A percentile compares a stretch with the other conserved stretches of the same genome.
Conservation (phyloP, 1,140 invertebrate genomes). For the Diorhabda carinulata region DNA sequence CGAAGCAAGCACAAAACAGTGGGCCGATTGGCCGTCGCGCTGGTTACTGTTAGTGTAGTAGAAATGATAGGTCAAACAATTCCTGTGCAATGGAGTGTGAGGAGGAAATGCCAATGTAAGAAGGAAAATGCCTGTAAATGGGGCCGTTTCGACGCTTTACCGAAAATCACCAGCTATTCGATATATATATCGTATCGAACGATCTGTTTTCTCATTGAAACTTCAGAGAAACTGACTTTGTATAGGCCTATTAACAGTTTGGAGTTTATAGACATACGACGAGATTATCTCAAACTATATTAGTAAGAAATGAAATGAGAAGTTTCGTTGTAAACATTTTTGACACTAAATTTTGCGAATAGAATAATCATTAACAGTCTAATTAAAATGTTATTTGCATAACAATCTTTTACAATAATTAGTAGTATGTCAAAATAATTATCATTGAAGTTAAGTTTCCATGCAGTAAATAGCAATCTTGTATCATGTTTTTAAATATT, state of each 20-base stretch:
- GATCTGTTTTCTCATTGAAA: constrained; percentile 23
- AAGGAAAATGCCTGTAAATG: constrained; percentile 48
- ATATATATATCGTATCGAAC: constrained; percentile 11
- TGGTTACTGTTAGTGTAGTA: constrained; percentile 28
- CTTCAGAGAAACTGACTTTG: constrained; percentile 18
- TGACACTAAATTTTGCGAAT: too few relatives aligned
- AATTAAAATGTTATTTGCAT: too few relatives aligned
- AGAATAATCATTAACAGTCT: too few relatives aligned
- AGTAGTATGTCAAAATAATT: too few relatives aligned
- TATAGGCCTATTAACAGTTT: background rate
- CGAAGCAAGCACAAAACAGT: constrained; percentile 28
- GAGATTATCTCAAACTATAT: too few relatives aligned
- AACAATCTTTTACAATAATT: too few relatives aligned
- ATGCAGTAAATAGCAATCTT: too few relatives aligned
- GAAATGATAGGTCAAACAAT: constrained; percentile 46
- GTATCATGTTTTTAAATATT: too few relatives aligned
- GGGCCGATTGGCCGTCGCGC: constrained; percentile 30
- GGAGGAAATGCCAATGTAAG: constrained; percentile 47
- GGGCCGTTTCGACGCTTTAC: constrained; percentile 40
- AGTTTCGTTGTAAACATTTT: too few relatives aligned
- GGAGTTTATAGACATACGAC: too few relatives aligned
- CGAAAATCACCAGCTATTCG: constrained; percentile 30
- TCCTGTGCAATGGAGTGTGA: constrained; percentile 45
- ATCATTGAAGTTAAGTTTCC: too few relatives aligned
- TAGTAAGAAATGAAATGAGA: too few relatives aligned